Conservation (phyloP, 2,113 vertebrate species). For the Acrocephalus arundinaceus region DNA sequence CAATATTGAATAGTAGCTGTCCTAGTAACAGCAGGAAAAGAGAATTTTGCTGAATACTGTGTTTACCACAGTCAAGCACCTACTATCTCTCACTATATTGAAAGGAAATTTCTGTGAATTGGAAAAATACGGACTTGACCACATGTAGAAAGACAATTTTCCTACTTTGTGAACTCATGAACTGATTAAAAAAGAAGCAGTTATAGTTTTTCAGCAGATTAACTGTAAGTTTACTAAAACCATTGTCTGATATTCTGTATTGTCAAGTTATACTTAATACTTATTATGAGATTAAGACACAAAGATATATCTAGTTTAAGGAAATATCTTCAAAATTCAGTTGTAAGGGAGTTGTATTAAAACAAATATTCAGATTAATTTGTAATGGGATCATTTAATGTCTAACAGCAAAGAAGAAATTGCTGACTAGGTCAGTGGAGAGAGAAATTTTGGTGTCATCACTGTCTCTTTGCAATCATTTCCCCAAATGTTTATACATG, state of each 20-base stretch:
- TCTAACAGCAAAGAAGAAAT: not conserved
- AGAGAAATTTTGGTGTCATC: not conserved
- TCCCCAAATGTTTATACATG: not conserved
- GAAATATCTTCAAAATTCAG: not conserved
- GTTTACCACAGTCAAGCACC: not conserved
- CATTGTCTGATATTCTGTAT: not conserved
- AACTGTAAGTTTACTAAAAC: not conserved
- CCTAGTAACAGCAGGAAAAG: not conserved
- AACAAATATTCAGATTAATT: not conserved
- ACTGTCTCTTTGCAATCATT: not conserved
- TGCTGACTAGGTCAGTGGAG: not conserved
- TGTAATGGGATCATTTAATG: not conserved
- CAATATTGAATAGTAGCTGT: not conserved
- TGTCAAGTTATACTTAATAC: not conserved
- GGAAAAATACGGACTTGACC: not conserved
- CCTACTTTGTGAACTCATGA: not conserved
- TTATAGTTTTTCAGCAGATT: constrained; percentile 9
- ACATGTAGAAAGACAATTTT: not conserved
- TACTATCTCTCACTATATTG: not conserved
- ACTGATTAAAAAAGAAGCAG: not conserved
- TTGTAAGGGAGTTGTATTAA: not conserved
- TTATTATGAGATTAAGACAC: not conserved
- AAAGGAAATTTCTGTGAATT: not conserved
- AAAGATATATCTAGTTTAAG: not conserved
- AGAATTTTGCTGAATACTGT: not conserved